A percentile compares a stretch with the other conserved stretches of the same genome.
Evolutionary conservation across 1,140 invertebrate species (phyloP).

Genomic region (Laodelphax striatellus): DNA sequence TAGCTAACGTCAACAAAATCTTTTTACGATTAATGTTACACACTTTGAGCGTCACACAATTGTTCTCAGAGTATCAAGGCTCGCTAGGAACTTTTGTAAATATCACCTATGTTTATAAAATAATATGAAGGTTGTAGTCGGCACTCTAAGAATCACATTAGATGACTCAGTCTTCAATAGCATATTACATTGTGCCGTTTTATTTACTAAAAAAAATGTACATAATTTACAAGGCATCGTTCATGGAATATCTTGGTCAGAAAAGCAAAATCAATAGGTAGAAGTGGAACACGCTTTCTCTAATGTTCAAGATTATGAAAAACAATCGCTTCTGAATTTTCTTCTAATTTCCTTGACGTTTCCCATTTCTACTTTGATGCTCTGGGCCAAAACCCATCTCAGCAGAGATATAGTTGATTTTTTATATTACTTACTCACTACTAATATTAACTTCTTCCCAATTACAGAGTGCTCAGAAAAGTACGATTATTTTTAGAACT

Average conservation of each 20-base stretch:
- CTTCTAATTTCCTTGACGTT: too few species aligned
- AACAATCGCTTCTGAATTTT: too few species aligned
- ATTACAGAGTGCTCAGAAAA: too few species aligned
- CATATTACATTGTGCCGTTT: conserved; percentile 9
- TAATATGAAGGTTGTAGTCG: conserved; percentile 14
- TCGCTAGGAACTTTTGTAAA: conserved; percentile 25
- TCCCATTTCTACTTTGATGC: too few species aligned
- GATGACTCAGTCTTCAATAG: conserved; percentile 15
- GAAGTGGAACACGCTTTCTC: too few species aligned
- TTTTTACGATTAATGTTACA: conserved; percentile 1
- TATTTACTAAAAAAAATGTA: conserved; percentile 2
- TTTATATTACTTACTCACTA: too few species aligned
- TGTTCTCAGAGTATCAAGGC: conserved; percentile 23
- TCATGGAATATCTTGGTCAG: conserved; percentile 4
- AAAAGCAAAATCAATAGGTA: neutral
- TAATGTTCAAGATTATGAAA: too few species aligned
- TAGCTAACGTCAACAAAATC: neutral
- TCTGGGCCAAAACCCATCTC: too few species aligned
- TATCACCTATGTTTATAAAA: conserved; percentile 22
- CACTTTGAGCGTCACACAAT: conserved; percentile 17
- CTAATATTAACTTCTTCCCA: too few species aligned
- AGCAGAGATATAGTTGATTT: too few species aligned
- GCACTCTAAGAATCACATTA: conserved; percentile 15
- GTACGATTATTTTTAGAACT: too few species aligned
- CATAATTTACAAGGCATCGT: conserved; percentile 11